Conservation (phyloP, 2,113 vertebrate genomes). For the Pelecanus crispus region DNA sequence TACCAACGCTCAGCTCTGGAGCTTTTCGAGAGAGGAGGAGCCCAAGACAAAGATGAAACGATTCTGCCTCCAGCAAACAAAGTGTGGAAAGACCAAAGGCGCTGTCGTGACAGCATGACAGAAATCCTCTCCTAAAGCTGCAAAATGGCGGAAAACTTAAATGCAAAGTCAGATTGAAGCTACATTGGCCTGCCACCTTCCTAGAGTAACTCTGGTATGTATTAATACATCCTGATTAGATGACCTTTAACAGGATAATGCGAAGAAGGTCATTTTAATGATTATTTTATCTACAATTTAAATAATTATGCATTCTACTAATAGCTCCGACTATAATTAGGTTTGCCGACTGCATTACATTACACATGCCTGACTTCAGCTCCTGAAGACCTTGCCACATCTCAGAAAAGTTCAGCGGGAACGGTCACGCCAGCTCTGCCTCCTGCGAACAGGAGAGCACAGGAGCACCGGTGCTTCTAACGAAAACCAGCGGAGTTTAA, state of each 20-base stretch:
- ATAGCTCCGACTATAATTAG: conserved; percentile 29
- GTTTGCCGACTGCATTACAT: conserved; percentile 12
- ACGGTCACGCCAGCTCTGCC: accelerated
- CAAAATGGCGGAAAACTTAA: accelerated
- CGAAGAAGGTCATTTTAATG: conserved; percentile 38
- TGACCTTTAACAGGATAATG: conserved; percentile 39
- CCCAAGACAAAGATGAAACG: neutral
- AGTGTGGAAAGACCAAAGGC: neutral
- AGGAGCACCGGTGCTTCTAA: accelerated
- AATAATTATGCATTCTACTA: conserved; percentile 44
- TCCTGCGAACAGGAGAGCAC: neutral
- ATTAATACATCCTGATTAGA: conserved; percentile 5
- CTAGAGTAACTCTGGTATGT: neutral
- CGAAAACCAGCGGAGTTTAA: neutral
- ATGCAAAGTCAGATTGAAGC: neutral
- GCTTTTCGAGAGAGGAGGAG: neutral
- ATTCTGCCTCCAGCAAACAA: neutral
- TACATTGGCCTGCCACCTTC: neutral
- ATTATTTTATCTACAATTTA: conserved; percentile 51
- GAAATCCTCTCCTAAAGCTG: neutral
- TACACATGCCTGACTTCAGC: neutral
- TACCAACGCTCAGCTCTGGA: neutral
- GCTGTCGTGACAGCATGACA: accelerated
- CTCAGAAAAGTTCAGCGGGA: neutral
- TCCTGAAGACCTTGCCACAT: neutral